Base-by-base conservation (phyloP, 2,888 invertebrate species). In the Philereme transversata region DNA sequence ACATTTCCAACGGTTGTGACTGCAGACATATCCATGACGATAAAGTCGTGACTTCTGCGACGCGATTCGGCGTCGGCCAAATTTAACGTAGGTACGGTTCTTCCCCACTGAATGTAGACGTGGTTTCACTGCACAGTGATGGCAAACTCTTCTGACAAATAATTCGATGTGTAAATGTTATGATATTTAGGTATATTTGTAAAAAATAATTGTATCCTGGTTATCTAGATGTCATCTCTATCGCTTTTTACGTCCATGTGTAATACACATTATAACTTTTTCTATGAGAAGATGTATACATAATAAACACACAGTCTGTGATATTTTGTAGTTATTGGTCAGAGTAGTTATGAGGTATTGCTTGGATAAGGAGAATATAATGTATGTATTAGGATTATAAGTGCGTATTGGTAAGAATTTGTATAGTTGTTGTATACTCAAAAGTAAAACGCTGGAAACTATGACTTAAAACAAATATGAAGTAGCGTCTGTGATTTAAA, bases 231-330 rank as follows among this genome's bases (percentile, higher is more conserved):
- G 87, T 89, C 90, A 89, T 90, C 85, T 87, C 84, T 87, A 86
- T 89, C 86, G 88, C 85, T 89, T 83, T 88, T 87, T 84, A 88
- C 92, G 92, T 92, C 91, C 92, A 91, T 87, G 90, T 91, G 91
- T 90, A 81, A 88, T 90, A 91, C 91, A 89, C 89, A 87, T 65
- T 86, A 87, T 74, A 73, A 89, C 84, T 90, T 90, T 70, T 90
- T 91, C 90, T 92, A 91, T 87, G 89, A 92, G 90, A 90, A 88
- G 85, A 92, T 90, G 90, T 91, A 91, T 91, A 91, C 92, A 92
- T 91, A 90, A 90, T 90, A 90, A 91, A 91, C 86, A 91, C 87
- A 88, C 89, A 85, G 91, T 91, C 92, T 92, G 92, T 92, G 92
- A 92, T 92, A 92, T 92, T 91, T 92, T 91, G 90, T 92, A 91